Conservation (phyloP, 1,140 invertebrate genomes). For the Campoletis sonorensis region DNA sequence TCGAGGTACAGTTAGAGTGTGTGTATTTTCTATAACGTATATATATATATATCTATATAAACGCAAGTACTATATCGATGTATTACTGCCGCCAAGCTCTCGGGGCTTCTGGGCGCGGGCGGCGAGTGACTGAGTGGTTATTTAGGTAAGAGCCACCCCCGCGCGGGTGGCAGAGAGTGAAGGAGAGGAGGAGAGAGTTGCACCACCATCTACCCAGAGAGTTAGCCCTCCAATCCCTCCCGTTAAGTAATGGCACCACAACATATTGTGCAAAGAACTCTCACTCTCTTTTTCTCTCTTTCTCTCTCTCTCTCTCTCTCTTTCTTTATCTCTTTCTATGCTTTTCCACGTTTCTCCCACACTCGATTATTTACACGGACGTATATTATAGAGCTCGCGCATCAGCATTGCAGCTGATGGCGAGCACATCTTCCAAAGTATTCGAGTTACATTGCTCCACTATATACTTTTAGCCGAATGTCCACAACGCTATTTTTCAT, state of each 20-base stretch:
- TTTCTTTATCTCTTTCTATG: background rate
- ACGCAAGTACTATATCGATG: background rate
- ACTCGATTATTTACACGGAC: constrained; percentile 33
- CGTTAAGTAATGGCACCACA: constrained; percentile 49
- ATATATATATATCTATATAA: background rate
- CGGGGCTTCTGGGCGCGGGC: constrained; percentile 58
- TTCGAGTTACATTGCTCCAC: background rate
- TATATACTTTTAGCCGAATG: background rate
- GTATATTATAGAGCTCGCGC: constrained; percentile 10
- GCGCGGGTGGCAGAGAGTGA: background rate
- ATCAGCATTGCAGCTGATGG: constrained; percentile 16
- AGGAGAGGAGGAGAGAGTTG: constrained; percentile 15
- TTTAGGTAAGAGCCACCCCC: constrained; percentile 76
- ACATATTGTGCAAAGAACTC: constrained; percentile 50
- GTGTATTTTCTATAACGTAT: background rate
- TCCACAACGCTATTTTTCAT: background rate
- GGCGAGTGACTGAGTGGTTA: constrained; percentile 77
- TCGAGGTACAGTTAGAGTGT: background rate
- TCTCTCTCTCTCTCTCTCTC: background rate
- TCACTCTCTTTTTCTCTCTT: background rate
- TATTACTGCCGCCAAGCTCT: constrained; percentile 26
- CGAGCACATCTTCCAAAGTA: constrained; percentile 18
- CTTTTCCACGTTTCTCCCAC: background rate
- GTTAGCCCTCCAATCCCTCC: constrained; percentile 45
- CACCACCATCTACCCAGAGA: constrained; percentile 32